Base-by-base conservation (phyloP, 1,140 invertebrate genomes). In the Calosoma granatense region DNA sequence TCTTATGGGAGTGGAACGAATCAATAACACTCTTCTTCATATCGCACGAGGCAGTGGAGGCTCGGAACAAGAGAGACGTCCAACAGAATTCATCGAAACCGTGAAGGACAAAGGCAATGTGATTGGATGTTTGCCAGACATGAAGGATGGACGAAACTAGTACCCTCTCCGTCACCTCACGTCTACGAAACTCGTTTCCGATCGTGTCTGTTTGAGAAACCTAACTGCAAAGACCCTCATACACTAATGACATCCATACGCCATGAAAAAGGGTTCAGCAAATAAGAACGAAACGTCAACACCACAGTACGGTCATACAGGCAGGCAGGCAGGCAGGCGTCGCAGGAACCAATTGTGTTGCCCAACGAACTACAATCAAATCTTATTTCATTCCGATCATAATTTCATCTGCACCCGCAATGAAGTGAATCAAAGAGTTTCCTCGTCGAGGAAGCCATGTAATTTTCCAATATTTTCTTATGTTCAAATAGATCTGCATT, bases 11-110 rank as follows among this genome's bases (percentile, higher is more conserved):
- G 15, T 17, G 41, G 17, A 17, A 11, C 41, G 41, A 47, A 47
- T 47, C 41, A 47, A 47, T 47, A 47, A 47, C 41, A 47, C 41
- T 17, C 17, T 47, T 47, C 41, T 47, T 47, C 41, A 47, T 47
- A 47, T 47, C 41, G 15, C 26, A n/a, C 26, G 26, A 9, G n/a
- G 26, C n/a, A 12, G 41, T 47, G 4, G 41, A 12, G n/a, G n/a
- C n/a, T 9, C 26, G 41, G 41, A 47, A 9, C 9, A 47, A 12
- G 15, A 9, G 41, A 47, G n/a, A 6, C 26, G 26, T 6, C 26
- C 26, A n/a, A 6, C n/a, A 36, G 26, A 9, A 36, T 36, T n/a
- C 26, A 11, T 47, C 41, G 41, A 47, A 47, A 47, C 17, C 6
- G 41, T 17, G 9, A 47, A 47, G 41, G 41, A 47, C 41, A 47